Evolutionary conservation across 2,113 vertebrate species (phyloP).

Genomic region (Solea solea): DNA sequence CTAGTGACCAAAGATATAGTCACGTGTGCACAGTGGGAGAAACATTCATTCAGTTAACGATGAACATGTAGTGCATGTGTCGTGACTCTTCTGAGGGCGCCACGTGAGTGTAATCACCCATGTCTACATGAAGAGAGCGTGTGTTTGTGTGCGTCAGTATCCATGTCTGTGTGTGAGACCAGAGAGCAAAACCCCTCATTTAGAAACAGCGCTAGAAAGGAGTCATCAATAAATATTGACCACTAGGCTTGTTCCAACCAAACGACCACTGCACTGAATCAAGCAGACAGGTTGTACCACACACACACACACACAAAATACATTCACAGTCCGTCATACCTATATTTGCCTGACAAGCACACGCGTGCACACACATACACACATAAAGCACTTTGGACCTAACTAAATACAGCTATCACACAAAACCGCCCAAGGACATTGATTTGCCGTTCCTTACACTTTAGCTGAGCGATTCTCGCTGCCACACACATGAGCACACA

Average conservation of each 20-base stretch:
- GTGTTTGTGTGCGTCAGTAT: constrained; percentile 11
- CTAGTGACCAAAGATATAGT: too few species aligned
- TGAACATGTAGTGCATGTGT: background rate
- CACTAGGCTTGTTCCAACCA: constrained; percentile 46
- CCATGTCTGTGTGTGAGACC: constrained; percentile 21
- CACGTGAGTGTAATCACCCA: constrained; percentile 1
- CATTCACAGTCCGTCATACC: constrained; percentile 7
- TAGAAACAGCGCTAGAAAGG: constrained; percentile 49
- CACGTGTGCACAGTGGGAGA: too few species aligned
- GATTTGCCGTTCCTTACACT: constrained; percentile 62
- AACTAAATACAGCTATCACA: constrained; percentile 54
- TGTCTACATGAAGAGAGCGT: constrained; percentile 6
- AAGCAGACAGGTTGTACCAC: constrained; percentile 41
- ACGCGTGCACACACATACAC: background rate
- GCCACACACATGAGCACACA: constrained; percentile 1
- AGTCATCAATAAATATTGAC: constrained; percentile 70
- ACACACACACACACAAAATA: constrained; percentile 3
- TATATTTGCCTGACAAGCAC: background rate
- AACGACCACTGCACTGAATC: constrained; percentile 55
- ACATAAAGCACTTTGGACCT: constrained; percentile 53
- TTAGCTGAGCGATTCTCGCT: constrained; percentile 40
- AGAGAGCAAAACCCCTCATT: constrained; percentile 60
- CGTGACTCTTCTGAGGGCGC: background rate
- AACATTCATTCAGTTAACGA: too few species aligned
- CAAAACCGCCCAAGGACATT: constrained; percentile 54